phyloP scores from a whole-genome alignment of 2,797 vertebrate genomes.

The Erpetoichthys calabaricus region DNA sequence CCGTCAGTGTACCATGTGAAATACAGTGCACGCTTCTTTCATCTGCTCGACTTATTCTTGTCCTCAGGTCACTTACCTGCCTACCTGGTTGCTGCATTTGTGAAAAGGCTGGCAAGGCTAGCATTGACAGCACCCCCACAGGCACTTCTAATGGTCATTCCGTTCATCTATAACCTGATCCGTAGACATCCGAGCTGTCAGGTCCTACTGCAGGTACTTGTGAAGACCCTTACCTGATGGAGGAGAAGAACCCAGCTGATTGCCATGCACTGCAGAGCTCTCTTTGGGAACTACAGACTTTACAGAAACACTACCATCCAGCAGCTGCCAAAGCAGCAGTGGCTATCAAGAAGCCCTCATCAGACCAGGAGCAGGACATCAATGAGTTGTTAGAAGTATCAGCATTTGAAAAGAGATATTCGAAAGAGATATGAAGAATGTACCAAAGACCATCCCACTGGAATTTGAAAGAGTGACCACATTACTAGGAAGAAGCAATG shows the following conservation, averaged over 20 bases:
- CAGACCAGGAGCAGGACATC: conserved; percentile 61
- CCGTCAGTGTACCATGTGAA: conserved; percentile 81
- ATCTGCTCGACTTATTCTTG: conserved; percentile 72
- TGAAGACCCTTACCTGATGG: conserved; percentile 69
- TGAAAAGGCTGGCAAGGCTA: conserved; percentile 75
- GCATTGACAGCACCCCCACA: conserved; percentile 74
- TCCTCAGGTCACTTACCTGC: conserved; percentile 87
- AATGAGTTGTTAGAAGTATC: conserved; percentile 64
- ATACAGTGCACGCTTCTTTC: conserved; percentile 85
- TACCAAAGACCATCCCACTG: conserved; percentile 45
- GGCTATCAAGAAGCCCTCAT: conserved; percentile 54
- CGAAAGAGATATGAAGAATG: conserved; percentile 65
- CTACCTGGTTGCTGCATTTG: conserved; percentile 83
- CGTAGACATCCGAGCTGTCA: conserved; percentile 76
- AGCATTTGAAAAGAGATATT: conserved; percentile 67
- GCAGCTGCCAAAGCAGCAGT: conserved; percentile 72
- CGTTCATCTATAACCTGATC: conserved; percentile 85
- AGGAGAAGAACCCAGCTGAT: conserved; percentile 61
- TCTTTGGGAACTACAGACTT: conserved; percentile 83
- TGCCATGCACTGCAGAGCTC: conserved; percentile 80
- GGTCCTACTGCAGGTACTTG: conserved; percentile 45
- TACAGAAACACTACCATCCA: conserved; percentile 85
- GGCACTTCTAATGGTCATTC: conserved; percentile 68
- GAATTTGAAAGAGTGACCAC: conserved; percentile 65
- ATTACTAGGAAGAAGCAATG: conserved; percentile 54